Evolutionary conservation across 92 coral and sea anemone genomes (phyloP), one percentile per base, ranked within the genome.

Genomic region (Chrysogorgia sp.): DNA sequence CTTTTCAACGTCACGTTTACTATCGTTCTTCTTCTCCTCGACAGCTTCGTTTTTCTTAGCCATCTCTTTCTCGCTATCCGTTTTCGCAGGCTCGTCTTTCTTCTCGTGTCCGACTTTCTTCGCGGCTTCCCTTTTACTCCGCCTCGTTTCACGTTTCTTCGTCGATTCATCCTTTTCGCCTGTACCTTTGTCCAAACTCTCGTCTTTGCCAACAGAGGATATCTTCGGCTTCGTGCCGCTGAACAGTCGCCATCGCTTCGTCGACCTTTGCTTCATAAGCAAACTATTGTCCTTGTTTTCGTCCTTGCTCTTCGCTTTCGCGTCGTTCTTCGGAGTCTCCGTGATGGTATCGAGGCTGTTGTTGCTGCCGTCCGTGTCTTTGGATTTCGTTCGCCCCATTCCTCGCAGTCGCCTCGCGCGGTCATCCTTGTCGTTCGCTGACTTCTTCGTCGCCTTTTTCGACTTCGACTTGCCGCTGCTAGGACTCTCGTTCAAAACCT

Each of bases 401-500:
- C 40, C 83, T 71, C 25, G 58, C 35, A 30, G 63, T 47, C 77
- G 34, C 26, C 75, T 26, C 70, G 82, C 63, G 76, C 80, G 60
- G 75, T 75, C 59, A 33, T 75, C 55, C 75, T 71, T 65, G 60
- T 81, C 67, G 83, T 86, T 28, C 86, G 86, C 45, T 78, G 79
- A 34, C 80, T 79, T 63, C 57, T 53, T 82, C 28, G 71, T 9
- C 3, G 72, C 71, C 15, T 83, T 75, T 40, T 74, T 74, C 3
- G 76, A 63, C 45, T 40, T 59, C 21, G 56, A n/a, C n/a, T 49
- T 3, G 85, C 67, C 23, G 40, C 20, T 53, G 15, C 35, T 63
- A 58, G 58, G 34, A 52, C 57, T 71, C 45, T 31, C 30, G 37
- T 34, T 70, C 23, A 32, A 55, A 41, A 14, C 68, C 22, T 8